Evolutionary conservation across 2,888 invertebrate species (phyloP), one percentile per base, ranked within the genome.

Genomic region (Eledone cirrhosa): DNA sequence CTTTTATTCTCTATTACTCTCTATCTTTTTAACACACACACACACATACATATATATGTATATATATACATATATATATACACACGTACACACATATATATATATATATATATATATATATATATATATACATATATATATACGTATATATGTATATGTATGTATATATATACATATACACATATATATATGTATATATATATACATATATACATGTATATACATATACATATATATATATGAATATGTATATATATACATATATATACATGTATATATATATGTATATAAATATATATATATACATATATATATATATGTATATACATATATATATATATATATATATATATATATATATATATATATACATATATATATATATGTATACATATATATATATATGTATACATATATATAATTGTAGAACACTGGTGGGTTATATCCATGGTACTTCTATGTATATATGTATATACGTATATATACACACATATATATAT

Each of bases 331-430:
- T 63, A 63, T 63, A 63, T 63, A 22, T 63, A 22, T 63, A 11
- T 63, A 63, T 63, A 63, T 63, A 63, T 63, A 63, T 63, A 22
- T 63, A 63, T 63, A 11, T 63, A 63, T 63, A 63, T 63, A 63
- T 22, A 63, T 63, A 11, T 63, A 63, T 63, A 8, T 63, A 63
- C 27, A 63, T 63, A 63, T 63, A 63, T 63, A 63, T 63, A 63
- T 63, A 8, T 63, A 22, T 63, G 27, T 63, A 63, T 63, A 63
- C 27, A 63, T 63, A 63, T 63, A 8, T 63, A 63, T 63, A 63
- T 63, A 63, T 63, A 63, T n/a, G n/a, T n/a, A n/a, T n/a, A n/a
- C n/a, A n/a, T n/a, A n/a, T n/a, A n/a, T n/a, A n/a, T n/a, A n/a
- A 33, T 16, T 67, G n/a, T 67, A 67, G 24, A 7, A 19, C 67